A percentile compares a stretch with the other conserved stretches of the same genome.
Conservation (phyloP, 2,113 vertebrate species). For the Macaca fascicularis region T2T-MFA8v1.1 NC_088388.1:33876001-33876500, state of each 20-base stretch:
- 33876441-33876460: not conserved
- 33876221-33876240: not conserved
- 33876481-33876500: not conserved
- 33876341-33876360: not conserved
- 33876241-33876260: not conserved
- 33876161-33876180: not conserved
- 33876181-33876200: conserved; percentile 25
- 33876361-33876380: not conserved
- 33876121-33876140: not conserved
- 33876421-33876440: not conserved
- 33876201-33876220: conserved; percentile 31
- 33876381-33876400: not conserved
- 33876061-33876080: not conserved
- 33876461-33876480: not conserved
- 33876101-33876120: not conserved
- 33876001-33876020: not conserved
- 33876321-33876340: not conserved
- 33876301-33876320: not conserved
- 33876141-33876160: not conserved
- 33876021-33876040: not conserved
- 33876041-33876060: not conserved
- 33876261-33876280: not conserved
- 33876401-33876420: not conserved
- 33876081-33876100: not conserved
- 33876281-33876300: not conserved